These are phyloP conservation scores for Oscheius sp. DNA, from an alignment of 2,888 invertebrate genomes.

Conservation along the genomic window DNA sequence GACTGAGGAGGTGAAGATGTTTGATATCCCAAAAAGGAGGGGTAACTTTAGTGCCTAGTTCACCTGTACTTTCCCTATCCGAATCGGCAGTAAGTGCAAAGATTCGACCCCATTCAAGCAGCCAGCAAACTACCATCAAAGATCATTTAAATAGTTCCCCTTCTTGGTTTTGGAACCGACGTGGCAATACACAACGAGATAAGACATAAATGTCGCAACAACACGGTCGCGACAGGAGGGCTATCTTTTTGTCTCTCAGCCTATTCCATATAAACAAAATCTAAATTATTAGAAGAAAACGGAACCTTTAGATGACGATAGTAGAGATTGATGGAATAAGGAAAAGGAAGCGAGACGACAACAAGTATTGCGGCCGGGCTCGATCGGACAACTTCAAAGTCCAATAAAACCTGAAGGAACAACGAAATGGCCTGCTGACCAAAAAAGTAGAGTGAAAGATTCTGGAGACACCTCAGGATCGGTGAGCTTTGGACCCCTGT, in stretches of 20 bases:
- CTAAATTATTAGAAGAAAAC: not conserved
- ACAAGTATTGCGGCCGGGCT: conserved; percentile 9
- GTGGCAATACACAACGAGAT: conserved; percentile 15
- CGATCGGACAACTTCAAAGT: conserved; percentile 23
- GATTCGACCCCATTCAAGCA: too few species aligned
- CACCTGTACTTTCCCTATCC: too few species aligned
- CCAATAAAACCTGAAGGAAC: not conserved
- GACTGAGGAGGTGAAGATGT: too few species aligned
- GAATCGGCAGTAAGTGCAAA: too few species aligned
- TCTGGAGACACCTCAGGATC: not conserved
- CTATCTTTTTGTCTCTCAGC: conserved; percentile 1
- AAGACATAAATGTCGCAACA: not conserved
- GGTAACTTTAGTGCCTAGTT: too few species aligned
- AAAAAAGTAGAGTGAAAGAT: not conserved
- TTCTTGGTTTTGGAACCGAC: not conserved
- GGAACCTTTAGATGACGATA: not conserved
- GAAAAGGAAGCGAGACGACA: not conserved
- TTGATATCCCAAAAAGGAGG: too few species aligned
- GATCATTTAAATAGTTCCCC: conserved; percentile 6
- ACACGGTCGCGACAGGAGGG: not conserved
- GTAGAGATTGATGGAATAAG: not conserved
- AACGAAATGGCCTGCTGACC: too few species aligned
- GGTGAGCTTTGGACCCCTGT: conserved; percentile 18
- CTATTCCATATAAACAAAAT: not conserved
- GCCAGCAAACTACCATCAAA: too few species aligned